Evolutionary conservation across 1,140 invertebrate genomes (phyloP).

Genomic region (Tetramorium alpestre): DNA sequence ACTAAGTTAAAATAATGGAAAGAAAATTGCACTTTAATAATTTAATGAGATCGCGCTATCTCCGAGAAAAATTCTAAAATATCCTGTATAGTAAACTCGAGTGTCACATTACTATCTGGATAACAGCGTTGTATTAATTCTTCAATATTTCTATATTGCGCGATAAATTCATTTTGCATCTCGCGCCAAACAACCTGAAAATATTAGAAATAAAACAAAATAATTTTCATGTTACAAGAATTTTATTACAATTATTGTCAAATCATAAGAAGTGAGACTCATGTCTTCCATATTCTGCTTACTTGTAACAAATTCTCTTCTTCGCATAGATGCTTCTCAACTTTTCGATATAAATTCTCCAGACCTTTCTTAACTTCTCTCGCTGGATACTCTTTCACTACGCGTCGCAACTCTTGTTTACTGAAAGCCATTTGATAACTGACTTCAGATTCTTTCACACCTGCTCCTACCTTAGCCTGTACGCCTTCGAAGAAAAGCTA

Average conservation of each 20-base stretch:
- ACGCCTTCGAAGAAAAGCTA: conserved; percentile 98
- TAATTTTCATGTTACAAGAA: not conserved
- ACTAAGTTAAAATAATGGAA: not conserved
- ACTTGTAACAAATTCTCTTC: conserved; percentile 97
- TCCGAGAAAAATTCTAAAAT: conserved; percentile 99
- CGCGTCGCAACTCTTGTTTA: conserved; percentile 98
- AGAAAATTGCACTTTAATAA: not conserved
- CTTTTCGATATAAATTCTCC: conserved; percentile 98
- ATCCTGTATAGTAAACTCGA: conserved; percentile 98
- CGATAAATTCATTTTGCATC: conserved; percentile 99
- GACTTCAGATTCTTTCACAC: conserved; percentile 98
- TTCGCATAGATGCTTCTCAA: conserved; percentile 98
- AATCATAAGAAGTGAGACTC: not conserved
- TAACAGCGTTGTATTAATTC: conserved; percentile 98
- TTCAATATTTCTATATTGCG: conserved; percentile 98
- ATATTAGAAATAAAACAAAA: conserved; percentile 7
- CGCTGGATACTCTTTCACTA: conserved; percentile 98
- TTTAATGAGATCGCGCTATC: conserved; percentile 96
- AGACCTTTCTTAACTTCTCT: conserved; percentile 98
- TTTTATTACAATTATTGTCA: not conserved
- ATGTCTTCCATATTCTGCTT: conserved; percentile 60
- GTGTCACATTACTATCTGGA: conserved; percentile 96
- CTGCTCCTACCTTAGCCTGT: conserved; percentile 94
- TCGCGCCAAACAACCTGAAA: conserved; percentile 97
- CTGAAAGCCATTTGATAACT: conserved; percentile 99